Evolutionary conservation across 2,888 invertebrate species (phyloP), one percentile per base, ranked within the genome.

Genomic region (Cryptocephalus primarius): DNA sequence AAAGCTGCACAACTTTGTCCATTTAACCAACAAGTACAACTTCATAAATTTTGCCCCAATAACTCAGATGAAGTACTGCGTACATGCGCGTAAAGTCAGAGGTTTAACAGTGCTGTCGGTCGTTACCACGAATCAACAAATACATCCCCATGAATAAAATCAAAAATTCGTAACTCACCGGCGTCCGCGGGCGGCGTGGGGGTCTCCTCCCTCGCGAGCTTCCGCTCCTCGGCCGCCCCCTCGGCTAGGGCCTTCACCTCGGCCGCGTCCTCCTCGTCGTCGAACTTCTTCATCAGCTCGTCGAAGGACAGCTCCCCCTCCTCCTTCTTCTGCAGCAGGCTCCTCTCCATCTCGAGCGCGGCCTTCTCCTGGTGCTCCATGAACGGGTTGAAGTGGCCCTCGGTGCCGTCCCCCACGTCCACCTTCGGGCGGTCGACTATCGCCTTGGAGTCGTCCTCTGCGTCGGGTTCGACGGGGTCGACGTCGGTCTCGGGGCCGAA

Each of bases 401-500:
- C 53, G 36, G 12, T 11, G 12, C 36, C 36, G n/a, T 36, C 36
- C 4, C 12, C 36, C 8, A 45, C 48, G 10, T 42, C 36, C 32
- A 46, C 40, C 12, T 36, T 36, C 36, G 6, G n/a, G 36, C 2
- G 10, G 36, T 2, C 36, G n/a, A 11, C 36, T 4, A 4, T 4
- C 12, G 2, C 12, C 36, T 36, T 36, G 4, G 36, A 6, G 22
- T 22, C 36, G 36, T 36, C 6, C 11, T n/a, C 36, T 4, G 12
- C 11, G 36, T 2, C 6, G 6, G n/a, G 79, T 54, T 78, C 75
- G 46, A 79, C 75, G 31, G 78, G 76, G 66, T 85, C 86, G 9
- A 85, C 84, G 53, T 85, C 82, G 1, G 84, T 85, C 71, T 86
- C 86, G 1, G 85, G 85, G 3, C 85, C 86, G 54, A 84, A 75